Evolutionary conservation across 64 coral and sea anemone genomes (phyloP).

Genomic region (Trachythela sp.): DNA sequence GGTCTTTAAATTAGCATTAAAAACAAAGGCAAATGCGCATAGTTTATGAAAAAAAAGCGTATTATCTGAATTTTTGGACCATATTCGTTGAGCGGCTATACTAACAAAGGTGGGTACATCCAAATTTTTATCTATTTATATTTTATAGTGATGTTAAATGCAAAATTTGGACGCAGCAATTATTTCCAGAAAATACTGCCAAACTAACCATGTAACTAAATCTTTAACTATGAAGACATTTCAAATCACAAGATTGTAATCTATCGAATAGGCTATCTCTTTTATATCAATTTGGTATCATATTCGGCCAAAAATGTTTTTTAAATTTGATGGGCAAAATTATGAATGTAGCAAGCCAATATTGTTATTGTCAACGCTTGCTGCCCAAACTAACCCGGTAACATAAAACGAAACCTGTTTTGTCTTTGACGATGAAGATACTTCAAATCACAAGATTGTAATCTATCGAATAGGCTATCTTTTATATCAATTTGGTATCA

Average conservation of each 20-base stretch:
- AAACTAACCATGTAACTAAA: not conserved
- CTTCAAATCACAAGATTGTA: not conserved
- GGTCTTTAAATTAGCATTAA: not conserved
- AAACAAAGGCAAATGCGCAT: not conserved
- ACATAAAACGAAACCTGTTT: not conserved
- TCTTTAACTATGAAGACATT: not conserved
- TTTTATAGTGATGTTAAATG: not conserved
- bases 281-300: not conserved
- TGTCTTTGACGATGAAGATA: not conserved
- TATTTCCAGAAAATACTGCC: not conserved
- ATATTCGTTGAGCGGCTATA: not conserved
- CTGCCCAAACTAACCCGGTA: not conserved
- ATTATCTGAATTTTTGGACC: not conserved
- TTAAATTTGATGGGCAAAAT: constrained; percentile 3
- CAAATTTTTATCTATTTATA: not conserved
- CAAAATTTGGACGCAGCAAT: not conserved
- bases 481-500: not conserved
- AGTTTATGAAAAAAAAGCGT: not conserved
- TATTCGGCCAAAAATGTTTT: not conserved
- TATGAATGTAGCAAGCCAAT: not conserved
- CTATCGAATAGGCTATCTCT: not conserved
- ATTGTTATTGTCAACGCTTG: not conserved
- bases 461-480: constrained; percentile 9
- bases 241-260: constrained; percentile 8
- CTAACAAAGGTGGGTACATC: not conserved